A percentile compares a stretch with the other conserved stretches of the same genome.
phyloP scores from a whole-genome alignment of 2,113 vertebrate species.

The Sapayoa aenigma region DNA sequence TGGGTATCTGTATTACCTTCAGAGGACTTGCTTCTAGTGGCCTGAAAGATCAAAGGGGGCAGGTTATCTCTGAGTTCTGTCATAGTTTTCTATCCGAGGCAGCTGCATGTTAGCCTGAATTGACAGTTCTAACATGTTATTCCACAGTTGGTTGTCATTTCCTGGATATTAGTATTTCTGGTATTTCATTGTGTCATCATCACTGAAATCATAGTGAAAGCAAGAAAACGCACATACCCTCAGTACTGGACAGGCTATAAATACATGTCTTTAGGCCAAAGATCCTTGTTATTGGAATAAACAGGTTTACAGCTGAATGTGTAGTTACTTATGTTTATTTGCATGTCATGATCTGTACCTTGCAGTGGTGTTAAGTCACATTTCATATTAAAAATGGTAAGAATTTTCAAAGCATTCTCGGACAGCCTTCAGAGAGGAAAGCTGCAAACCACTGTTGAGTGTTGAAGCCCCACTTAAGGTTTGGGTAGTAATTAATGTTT shows the following conservation, averaged over 20 bases:
- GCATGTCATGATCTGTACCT: not conserved
- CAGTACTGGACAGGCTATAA: not conserved
- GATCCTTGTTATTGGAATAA: not conserved
- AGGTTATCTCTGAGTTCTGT: not conserved
- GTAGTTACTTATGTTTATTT: not conserved
- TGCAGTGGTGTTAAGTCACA: not conserved
- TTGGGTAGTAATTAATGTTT: not conserved
- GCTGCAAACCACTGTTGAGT: not conserved
- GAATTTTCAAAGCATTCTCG: not conserved
- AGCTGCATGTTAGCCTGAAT: conserved; percentile 12
- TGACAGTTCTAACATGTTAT: conserved; percentile 38
- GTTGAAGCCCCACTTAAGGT: not conserved
- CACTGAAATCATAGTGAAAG: conserved; percentile 9
- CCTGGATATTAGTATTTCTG: conserved; percentile 33
- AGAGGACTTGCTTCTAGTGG: not conserved
- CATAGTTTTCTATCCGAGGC: not conserved
- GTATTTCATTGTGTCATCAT: not conserved
- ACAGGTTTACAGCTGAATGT: not conserved
- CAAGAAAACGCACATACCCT: not conserved
- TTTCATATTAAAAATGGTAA: not conserved
- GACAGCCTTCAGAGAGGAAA: not conserved
- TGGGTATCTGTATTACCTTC: not conserved
- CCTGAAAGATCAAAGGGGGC: not conserved
- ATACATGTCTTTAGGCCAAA: not conserved
- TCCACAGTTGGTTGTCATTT: not conserved